Evolutionary conservation across 2,113 vertebrate genomes (phyloP), one percentile per base, ranked within the genome.

Genomic region (Meriones unguiculatus): DNA sequence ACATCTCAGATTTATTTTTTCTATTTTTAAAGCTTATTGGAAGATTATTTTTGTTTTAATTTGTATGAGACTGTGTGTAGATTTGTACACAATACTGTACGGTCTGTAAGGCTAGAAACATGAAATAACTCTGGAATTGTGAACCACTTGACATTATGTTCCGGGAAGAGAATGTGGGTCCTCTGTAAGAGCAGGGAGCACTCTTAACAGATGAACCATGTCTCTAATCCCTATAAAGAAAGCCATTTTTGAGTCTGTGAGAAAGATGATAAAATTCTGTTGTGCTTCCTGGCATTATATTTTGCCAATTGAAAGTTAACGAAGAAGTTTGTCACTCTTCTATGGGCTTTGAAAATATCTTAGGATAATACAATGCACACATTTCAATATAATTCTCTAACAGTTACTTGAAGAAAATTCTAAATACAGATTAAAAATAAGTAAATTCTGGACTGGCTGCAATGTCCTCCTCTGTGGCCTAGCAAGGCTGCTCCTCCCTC

Each of bases 381-480:
- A 28, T 87, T 65, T 69, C 15, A 85, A 73, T 32, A 85, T 46
- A 7, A 85, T 32, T 85, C 28, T 30, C 2, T 41, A 46, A 65
- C 15, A 92, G 52, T 52, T 77, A 81, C 38, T 38, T 54, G 52
- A 90, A 81, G 12, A 86, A 52, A 59, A 90, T 5, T 32, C 2
- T 82, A 65, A 94, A 62, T 77, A 82, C 17, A 90, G 17, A 59
- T 59, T 50, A 64, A 38, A 93, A 90, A 10, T 15, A 17, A 93
- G 1, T 81, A 75, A 62, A 46, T 46, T 46, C 46, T 46, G 46
- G 46, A 46, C 46, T 46, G 46, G 46, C 46, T 46, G 46, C 46
- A 46, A 46, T 46, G 46, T 46, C 46, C 46, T 46, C 46, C 46
- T 46, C 5, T 46, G 46, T 46, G 46, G 46, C 46, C 46, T 46